Evolutionary conservation across 2,888 invertebrate species (phyloP).

Genomic region (Yponomeuta malinellus): DNA sequence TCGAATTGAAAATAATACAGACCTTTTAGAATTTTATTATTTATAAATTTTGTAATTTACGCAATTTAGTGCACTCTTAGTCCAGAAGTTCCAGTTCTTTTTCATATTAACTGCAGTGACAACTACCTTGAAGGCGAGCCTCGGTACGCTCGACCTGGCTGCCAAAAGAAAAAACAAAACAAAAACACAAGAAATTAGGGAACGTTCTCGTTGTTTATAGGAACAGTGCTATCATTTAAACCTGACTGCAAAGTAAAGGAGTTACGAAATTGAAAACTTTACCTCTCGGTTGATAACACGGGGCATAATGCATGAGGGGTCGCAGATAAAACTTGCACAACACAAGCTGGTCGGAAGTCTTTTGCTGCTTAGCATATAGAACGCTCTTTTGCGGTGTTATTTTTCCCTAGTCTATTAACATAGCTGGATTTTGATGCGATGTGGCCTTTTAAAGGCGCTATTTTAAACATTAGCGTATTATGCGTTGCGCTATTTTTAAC

Average conservation of each 20-base stretch:
- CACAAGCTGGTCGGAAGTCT: slow-evolving; percentile 38
- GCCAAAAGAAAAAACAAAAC: neutral
- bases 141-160: neutral
- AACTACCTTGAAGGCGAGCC: too few relatives aligned
- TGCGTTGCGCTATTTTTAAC: too few relatives aligned
- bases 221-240: neutral
- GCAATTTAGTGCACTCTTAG: too few relatives aligned
- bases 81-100: too few relatives aligned
- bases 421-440: neutral
- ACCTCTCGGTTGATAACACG: slow-evolving; percentile 2
- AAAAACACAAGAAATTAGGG: neutral
- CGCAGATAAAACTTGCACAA: slow-evolving; percentile 37
- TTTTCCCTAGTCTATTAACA: slow-evolving; percentile 32
- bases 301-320: slow-evolving; percentile 14
- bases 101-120: too few relatives aligned
- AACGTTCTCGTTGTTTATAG: neutral
- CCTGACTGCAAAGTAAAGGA: neutral
- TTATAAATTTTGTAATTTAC: too few relatives aligned
- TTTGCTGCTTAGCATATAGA: slow-evolving; percentile 51
- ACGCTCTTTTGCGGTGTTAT: slow-evolving; percentile 39
- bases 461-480: neutral
- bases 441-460: neutral
- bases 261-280: slow-evolving; percentile 5
- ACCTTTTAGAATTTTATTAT: too few relatives aligned
- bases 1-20: too few relatives aligned